A percentile compares a stretch with the other conserved stretches of the same genome.
Evolutionary conservation across 92 coral and sea anemone species (phyloP).

Genomic region (Phenganax marumi): DNA sequence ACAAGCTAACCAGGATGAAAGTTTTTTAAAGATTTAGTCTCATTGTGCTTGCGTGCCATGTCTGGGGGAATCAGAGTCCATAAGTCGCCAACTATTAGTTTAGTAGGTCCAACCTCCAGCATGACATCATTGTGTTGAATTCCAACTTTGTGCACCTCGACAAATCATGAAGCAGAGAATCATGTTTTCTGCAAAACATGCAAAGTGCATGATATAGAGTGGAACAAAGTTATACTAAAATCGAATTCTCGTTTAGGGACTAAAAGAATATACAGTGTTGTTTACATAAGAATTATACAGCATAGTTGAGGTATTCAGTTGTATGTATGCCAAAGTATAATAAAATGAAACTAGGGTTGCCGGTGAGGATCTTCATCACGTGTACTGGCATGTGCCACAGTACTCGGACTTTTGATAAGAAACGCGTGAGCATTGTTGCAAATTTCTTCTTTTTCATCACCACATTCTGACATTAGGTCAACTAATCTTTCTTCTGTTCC

Average conservation of each 20-base stretch:
- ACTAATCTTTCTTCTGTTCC: conserved; percentile 24
- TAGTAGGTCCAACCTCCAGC: conserved; percentile 40
- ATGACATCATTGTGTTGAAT: conserved; percentile 5
- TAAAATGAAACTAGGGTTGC: too few relatives aligned
- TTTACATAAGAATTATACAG: neutral
- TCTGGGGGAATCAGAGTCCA: conserved; percentile 44
- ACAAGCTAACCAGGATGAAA: conserved; percentile 20
- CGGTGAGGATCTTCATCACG: neutral
- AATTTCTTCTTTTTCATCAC: neutral
- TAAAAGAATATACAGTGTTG: too few relatives aligned
- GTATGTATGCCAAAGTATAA: too few relatives aligned
- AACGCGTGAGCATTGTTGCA: neutral
- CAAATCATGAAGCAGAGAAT: neutral
- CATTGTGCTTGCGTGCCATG: conserved; percentile 7
- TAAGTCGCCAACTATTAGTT: conserved; percentile 43
- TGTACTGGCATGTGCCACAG: neutral
- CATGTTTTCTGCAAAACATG: conserved; percentile 17
- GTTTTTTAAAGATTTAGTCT: conserved; percentile 1
- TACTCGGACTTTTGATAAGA: neutral
- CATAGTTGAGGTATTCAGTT: neutral
- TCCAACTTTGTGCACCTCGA: conserved; percentile 4
- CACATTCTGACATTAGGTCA: conserved; percentile 9
- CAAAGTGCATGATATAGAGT: neutral
- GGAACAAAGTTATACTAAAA: neutral
- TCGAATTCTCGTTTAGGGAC: too few relatives aligned